Evolutionary conservation across 2,113 vertebrate species (phyloP).

Genomic region (Semnopithecus entellus): DNA sequence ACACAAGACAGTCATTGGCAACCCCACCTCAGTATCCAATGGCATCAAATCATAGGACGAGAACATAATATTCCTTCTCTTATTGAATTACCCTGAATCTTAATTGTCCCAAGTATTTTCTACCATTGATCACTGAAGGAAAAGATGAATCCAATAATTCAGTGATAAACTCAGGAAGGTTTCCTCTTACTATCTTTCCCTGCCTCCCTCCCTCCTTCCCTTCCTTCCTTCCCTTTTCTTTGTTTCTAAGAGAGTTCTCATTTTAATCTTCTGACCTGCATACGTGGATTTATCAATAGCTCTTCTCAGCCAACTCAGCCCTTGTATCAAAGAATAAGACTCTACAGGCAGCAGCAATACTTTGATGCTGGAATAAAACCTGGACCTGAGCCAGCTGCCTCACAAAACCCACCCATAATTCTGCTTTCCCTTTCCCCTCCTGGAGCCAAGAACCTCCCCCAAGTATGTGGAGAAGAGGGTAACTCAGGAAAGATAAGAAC

Average conservation of each 20-base stretch:
- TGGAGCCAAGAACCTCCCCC: too few relatives aligned
- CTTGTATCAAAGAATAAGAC: not conserved
- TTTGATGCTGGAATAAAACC: not conserved
- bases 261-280: not conserved
- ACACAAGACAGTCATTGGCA: not conserved
- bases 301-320: not conserved
- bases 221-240: not conserved
- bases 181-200: not conserved
- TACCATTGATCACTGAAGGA: not conserved
- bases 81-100: not conserved
- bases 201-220: not conserved
- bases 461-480: not conserved
- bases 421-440: accelerated
- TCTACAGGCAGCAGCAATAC: too few relatives aligned
- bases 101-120: not conserved
- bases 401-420: not conserved
- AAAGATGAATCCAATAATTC: not conserved
- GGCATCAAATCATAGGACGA: not conserved
- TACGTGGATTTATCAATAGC: accelerated
- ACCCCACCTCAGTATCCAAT: not conserved
- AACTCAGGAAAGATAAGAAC: not conserved
- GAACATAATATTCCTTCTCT: not conserved
- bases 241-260: not conserved
- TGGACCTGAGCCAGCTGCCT: accelerated
- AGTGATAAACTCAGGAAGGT: not conserved